Percentiles rank a stretch among this genome's conserved stretches.
phyloP scores from a whole-genome alignment of 2,888 invertebrate genomes.

The Drosophila conformis region DNA sequence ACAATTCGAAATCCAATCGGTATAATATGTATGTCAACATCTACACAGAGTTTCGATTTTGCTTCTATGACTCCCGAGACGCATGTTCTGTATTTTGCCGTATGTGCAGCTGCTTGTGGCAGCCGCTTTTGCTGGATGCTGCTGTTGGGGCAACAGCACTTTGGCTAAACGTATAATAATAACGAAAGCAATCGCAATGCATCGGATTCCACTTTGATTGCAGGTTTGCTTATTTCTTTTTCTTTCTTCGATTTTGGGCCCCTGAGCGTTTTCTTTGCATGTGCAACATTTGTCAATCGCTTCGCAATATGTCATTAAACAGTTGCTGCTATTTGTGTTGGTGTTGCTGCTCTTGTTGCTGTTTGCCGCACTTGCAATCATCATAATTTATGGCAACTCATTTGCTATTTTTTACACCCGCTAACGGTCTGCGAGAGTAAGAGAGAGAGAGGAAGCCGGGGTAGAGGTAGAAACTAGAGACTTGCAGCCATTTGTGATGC shows the following conservation, averaged over 20 bases:
- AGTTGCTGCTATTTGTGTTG: constrained; percentile 69
- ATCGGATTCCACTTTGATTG: constrained; percentile 24
- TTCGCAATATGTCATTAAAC: constrained; percentile 82
- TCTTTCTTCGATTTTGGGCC: constrained; percentile 13
- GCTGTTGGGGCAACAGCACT: neutral
- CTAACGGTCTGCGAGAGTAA: constrained; percentile 29
- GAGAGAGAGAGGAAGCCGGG: neutral
- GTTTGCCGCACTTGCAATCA: constrained; percentile 73
- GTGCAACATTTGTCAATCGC: constrained; percentile 70
- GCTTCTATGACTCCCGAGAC: neutral
- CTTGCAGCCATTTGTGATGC: constrained; percentile 43
- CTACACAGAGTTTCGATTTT: neutral
- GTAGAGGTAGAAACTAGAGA: neutral
- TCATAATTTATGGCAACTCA: constrained; percentile 83
- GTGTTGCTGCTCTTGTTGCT: constrained; percentile 17
- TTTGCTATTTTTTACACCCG: constrained; percentile 68
- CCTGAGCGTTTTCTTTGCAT: constrained; percentile 43
- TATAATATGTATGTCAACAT: neutral
- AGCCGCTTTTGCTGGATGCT: constrained; percentile 3
- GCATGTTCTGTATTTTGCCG: neutral
- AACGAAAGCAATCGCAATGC: constrained; percentile 17
- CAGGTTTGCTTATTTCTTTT: constrained; percentile 10
- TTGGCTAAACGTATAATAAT: constrained; percentile 33
- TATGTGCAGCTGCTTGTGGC: constrained; percentile 14
- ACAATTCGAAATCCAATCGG: neutral